phyloP scores from a whole-genome alignment of 2,113 vertebrate genomes.

The Menidia beryllina region DNA sequence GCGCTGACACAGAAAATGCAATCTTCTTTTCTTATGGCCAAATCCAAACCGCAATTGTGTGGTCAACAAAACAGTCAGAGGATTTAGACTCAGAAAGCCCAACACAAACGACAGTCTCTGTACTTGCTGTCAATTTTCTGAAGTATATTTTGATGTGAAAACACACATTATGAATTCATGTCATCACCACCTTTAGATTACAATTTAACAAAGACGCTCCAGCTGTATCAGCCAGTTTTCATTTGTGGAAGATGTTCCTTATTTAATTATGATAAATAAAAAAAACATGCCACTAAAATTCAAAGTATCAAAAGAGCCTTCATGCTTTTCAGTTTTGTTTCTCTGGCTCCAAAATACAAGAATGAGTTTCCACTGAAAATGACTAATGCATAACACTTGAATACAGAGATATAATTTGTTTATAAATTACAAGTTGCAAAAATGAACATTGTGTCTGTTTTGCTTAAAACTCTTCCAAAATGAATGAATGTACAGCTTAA shows the following conservation, averaged over 20 bases:
- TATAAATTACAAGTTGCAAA: too few species aligned
- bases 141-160: not conserved
- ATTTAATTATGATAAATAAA: too few species aligned
- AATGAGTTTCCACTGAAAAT: too few species aligned
- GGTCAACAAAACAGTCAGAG: conserved; percentile 57
- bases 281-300: too few species aligned
- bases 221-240: too few species aligned
- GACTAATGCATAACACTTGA: too few species aligned
- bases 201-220: not conserved
- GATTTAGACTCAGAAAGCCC: conserved; percentile 61
- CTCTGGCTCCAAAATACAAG: too few species aligned
- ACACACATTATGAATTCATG: not conserved
- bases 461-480: not conserved
- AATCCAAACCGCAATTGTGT: conserved; percentile 69
- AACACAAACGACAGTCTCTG: conserved; percentile 26
- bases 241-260: too few species aligned
- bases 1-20: conserved; percentile 65
- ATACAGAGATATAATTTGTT: too few species aligned
- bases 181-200: not conserved
- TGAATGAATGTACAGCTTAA: not conserved
- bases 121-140: not conserved
- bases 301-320: too few species aligned
- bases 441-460: not conserved
- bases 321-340: too few species aligned
- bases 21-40: conserved; percentile 68